These are phyloP conservation scores for Aphis gossypii DNA, from an alignment of 1,140 invertebrate genomes.

Conservation along the genomic window DNA sequence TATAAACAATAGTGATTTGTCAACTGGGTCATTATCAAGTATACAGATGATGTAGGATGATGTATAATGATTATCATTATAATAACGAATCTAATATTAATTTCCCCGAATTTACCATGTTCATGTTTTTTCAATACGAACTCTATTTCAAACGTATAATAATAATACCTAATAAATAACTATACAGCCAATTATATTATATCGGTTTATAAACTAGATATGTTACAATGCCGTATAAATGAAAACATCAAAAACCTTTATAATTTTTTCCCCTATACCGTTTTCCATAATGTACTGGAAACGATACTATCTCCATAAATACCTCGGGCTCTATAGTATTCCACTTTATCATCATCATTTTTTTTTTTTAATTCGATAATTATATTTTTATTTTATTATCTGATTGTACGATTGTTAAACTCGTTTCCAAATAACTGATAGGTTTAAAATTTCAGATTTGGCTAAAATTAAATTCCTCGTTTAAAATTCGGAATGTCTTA, in stretches of 20 bases:
- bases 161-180: not conserved
- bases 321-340: not conserved
- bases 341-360: not conserved
- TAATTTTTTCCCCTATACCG: not conserved
- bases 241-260: not conserved
- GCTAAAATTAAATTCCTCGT: not conserved
- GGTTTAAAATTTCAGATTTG: not conserved
- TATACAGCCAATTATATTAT: too few species aligned
- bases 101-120: too few species aligned
- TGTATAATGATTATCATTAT: too few species aligned
- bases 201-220: not conserved
- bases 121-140: too few species aligned
- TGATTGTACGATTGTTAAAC: not conserved
- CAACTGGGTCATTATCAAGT: not conserved
- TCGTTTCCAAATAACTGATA: not conserved
- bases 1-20: not conserved
- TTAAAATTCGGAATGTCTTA: not conserved
- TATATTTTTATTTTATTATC: not conserved
- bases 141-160: not conserved
- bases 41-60: too few species aligned
- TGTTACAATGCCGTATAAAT: not conserved
- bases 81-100: too few species aligned
- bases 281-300: not conserved
- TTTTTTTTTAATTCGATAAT: not conserved
- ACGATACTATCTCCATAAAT: not conserved